Evolutionary conservation across 2,888 invertebrate genomes (phyloP).

Genomic region (Ormyrus rosae): DNA sequence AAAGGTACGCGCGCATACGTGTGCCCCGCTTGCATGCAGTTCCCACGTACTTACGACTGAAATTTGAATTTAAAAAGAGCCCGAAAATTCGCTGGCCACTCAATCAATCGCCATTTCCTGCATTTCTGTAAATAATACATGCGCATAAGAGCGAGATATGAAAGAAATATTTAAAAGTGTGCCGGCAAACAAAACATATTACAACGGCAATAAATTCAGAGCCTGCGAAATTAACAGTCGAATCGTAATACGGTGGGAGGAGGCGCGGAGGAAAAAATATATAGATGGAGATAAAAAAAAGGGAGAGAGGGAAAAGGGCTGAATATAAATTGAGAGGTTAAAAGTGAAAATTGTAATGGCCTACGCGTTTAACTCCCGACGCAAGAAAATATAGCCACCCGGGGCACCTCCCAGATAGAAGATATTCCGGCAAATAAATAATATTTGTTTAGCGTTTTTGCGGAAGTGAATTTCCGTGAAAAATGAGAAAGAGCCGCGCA

Average conservation of each 20-base stretch:
- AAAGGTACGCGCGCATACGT: not conserved
- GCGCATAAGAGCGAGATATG: too few relatives aligned
- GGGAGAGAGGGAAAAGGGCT: not conserved
- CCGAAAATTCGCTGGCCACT: not conserved
- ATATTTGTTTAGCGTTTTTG: slow-evolving; percentile 47
- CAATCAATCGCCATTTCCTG: slow-evolving; percentile 24
- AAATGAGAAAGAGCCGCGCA: slow-evolving; percentile 8
- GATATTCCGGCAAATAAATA: slow-evolving; percentile 44
- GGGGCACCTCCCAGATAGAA: slow-evolving; percentile 9
- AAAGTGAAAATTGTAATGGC: slow-evolving; percentile 40
- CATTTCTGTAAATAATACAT: too few relatives aligned
- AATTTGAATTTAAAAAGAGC: not conserved
- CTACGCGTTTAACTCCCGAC: not conserved
- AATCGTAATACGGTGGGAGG: slow-evolving; percentile 14
- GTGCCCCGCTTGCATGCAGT: too few relatives aligned
- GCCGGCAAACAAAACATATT: slow-evolving; percentile 20
- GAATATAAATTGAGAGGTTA: slow-evolving; percentile 47
- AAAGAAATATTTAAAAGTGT: not conserved
- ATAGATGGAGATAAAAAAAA: not conserved
- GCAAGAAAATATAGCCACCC: slow-evolving; percentile 4
- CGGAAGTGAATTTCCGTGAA: slow-evolving; percentile 40
- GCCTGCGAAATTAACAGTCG: slow-evolving; percentile 28
- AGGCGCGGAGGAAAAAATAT: not conserved
- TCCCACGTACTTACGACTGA: too few relatives aligned
- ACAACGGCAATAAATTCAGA: slow-evolving; percentile 13